phyloP scores from a whole-genome alignment of 2,797 vertebrate species.

The Galagoides demidoff region DNA sequence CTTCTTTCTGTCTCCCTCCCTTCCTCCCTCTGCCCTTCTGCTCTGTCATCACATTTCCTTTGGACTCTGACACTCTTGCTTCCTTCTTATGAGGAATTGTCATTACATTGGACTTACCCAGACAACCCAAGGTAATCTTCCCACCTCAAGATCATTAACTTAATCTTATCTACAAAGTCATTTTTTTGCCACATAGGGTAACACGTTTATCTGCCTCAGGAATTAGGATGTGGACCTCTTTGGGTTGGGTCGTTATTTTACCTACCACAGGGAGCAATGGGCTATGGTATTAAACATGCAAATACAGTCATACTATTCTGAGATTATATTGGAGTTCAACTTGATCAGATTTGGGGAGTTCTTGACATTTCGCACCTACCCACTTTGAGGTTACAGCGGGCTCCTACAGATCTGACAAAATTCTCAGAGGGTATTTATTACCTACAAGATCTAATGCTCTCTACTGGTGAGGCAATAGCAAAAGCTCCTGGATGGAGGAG shows the following conservation, averaged over 20 bases:
- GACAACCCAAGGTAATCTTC: background rate
- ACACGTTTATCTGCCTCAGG: background rate
- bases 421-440: background rate
- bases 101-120: background rate
- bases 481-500: conserved; percentile 21
- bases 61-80: background rate
- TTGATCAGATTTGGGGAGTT: background rate
- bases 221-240: background rate
- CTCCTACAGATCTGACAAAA: conserved; percentile 1
- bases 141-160: background rate
- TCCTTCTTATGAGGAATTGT: background rate
- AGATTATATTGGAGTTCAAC: background rate
- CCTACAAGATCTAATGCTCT: background rate
- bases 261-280: background rate
- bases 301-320: background rate
- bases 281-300: conserved; percentile 9
- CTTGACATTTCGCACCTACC: conserved; percentile 10
- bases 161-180: background rate
- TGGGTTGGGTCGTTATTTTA: conserved; percentile 3
- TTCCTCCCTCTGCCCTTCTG: background rate
- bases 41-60: background rate
- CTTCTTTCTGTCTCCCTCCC: no score
- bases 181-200: conserved; percentile 29
- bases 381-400: conserved; percentile 40
- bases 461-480: background rate